phyloP scores from a whole-genome alignment of 1,140 invertebrate genomes.

The Lanistes nyassanus region DNA sequence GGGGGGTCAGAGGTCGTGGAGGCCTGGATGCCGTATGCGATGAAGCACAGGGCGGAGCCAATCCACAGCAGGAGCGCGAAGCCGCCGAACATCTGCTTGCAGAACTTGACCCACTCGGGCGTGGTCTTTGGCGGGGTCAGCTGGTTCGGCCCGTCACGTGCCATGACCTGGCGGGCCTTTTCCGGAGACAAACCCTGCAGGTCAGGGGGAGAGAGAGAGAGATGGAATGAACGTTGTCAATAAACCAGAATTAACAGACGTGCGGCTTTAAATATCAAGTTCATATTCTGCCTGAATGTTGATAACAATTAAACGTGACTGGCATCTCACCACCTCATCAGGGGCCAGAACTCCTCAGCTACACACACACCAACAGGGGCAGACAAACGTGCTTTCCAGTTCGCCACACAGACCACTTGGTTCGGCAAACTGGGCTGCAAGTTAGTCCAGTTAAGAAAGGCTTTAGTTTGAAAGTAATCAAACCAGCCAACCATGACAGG shows the following conservation, averaged over 20 bases:
- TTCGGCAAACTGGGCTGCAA: no score
- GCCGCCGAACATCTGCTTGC: constrained; percentile 97
- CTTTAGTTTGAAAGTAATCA: neutral
- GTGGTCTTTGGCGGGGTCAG: constrained; percentile 94
- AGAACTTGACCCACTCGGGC: constrained; percentile 98
- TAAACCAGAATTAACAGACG: no score
- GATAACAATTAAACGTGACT: no score
- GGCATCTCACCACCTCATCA: no score
- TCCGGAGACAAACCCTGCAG: constrained; percentile 87
- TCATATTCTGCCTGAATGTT: no score
- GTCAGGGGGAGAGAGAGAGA: neutral
- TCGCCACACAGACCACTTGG: no score
- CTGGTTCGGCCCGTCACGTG: constrained; percentile 94
- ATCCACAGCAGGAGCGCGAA: constrained; percentile 97
- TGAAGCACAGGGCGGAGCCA: constrained; percentile 95
- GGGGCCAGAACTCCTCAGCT: no score
- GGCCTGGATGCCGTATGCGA: constrained; percentile 94
- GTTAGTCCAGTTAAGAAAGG: no score
- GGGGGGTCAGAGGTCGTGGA: constrained; percentile 50
- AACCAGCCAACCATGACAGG: constrained; percentile 25
- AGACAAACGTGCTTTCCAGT: no score
- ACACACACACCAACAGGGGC: no score
- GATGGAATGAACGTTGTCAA: no score
- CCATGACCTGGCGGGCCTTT: constrained; percentile 91
- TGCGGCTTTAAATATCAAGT: no score